Evolutionary conservation across 2,113 vertebrate species (phyloP).

Genomic region (Ornithorhynchus anatinus): DNA sequence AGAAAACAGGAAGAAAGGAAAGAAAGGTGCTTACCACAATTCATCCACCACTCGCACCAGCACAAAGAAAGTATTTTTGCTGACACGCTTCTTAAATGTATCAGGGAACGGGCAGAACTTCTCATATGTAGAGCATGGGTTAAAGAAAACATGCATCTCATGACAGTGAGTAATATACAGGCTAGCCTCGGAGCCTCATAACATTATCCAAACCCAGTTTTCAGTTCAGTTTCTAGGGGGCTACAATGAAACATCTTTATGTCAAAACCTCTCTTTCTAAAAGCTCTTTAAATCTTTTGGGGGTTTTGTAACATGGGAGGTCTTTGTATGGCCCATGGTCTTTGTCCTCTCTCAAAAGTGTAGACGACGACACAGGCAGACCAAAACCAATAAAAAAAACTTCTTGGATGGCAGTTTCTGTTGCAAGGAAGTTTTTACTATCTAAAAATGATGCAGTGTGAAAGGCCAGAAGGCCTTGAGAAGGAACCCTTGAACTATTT

Average conservation of each 20-base stretch:
- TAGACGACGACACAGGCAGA: too few relatives aligned
- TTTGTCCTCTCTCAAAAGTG: too few relatives aligned
- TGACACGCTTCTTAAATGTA: conserved; percentile 96
- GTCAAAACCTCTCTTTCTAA: too few relatives aligned
- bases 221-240: neutral
- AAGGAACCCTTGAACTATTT: too few relatives aligned
- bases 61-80: conserved; percentile 99
- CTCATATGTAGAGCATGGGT: conserved; percentile 85
- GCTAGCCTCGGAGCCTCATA: neutral
- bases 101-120: conserved; percentile 95
- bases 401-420: too few relatives aligned
- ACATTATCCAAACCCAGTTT: neutral
- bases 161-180: rapidly evolving
- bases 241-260: too few relatives aligned
- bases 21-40: conserved; percentile 85
- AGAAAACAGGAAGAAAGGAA: rapidly evolving
- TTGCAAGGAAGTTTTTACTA: too few relatives aligned
- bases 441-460: too few relatives aligned
- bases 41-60: conserved; percentile 96
- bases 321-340: too few relatives aligned
- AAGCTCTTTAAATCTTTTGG: too few relatives aligned
- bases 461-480: neutral
- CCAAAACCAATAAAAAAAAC: too few relatives aligned
- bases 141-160: conserved; percentile 67
- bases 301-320: too few relatives aligned